These are phyloP conservation scores for Clivina fossor DNA, from an alignment of 2,888 invertebrate genomes.

Conservation along the genomic window DNA sequence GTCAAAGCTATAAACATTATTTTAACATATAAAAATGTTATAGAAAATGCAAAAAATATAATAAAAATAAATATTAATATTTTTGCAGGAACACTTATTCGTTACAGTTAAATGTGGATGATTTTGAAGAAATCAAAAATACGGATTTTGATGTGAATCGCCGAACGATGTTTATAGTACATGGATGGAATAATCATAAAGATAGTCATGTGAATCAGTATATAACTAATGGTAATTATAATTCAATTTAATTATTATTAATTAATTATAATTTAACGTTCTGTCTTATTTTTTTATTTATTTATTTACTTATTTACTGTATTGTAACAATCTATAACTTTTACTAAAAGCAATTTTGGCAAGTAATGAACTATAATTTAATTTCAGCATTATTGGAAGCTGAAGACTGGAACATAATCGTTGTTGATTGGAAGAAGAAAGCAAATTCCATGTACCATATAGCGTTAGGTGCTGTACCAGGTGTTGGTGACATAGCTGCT, in stretches of 20 bases:
- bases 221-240: conserved; percentile 32
- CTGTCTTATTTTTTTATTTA: too few species aligned
- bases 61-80: neutral
- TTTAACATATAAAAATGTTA: too few species aligned
- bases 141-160: conserved; percentile 40
- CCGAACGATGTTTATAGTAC: conserved; percentile 45
- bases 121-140: neutral
- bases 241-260: too few species aligned
- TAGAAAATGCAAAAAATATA: too few species aligned
- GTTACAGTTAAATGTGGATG: neutral
- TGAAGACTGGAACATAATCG: conserved; percentile 47
- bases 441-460: conserved; percentile 41
- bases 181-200: conserved; percentile 47
- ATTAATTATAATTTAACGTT: too few species aligned
- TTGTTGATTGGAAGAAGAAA: conserved; percentile 46
- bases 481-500: conserved; percentile 43
- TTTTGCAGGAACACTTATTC: neutral
- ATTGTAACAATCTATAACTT: too few species aligned
- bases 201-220: conserved; percentile 40
- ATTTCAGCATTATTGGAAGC: conserved; percentile 39
- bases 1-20: too few species aligned
- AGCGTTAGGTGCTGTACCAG: conserved; percentile 37
- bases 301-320: neutral
- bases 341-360: too few species aligned
- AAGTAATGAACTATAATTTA: neutral